Conservation (phyloP, 37 sponge, comb jelly and placozoan genomes). For the Beroe ovata region DNA sequence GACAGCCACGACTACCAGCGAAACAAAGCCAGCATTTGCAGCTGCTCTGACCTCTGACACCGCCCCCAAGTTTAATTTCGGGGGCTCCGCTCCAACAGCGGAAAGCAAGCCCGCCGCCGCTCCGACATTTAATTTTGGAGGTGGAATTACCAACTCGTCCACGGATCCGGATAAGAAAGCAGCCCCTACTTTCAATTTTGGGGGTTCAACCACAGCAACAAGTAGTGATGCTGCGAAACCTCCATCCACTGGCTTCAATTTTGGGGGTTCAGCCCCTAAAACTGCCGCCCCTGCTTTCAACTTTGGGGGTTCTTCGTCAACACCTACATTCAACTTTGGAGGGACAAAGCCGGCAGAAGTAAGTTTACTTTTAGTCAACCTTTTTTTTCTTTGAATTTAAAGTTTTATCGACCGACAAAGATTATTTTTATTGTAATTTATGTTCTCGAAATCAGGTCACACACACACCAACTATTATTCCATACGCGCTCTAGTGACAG, state of each 20-base stretch:
- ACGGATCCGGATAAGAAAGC: background rate
- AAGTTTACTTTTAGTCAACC: no score
- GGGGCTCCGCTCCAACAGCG: background rate
- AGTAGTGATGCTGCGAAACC: background rate
- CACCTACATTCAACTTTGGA: conserved; percentile 56
- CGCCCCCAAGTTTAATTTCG: conserved; percentile 46
- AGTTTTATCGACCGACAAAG: no score
- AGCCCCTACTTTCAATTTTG: conserved; percentile 44
- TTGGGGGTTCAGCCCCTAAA: background rate
- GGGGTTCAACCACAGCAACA: background rate
- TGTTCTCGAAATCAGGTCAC: no score
- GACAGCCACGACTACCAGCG: background rate
- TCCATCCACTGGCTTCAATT: background rate
- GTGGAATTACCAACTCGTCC: background rate
- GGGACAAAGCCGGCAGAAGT: conserved; percentile 8
- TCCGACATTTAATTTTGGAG: conserved; percentile 50
- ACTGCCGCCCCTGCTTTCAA: conserved; percentile 14
- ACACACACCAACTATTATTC: no score
- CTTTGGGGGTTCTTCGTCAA: background rate
- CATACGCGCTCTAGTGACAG: no score
- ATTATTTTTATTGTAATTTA: no score
- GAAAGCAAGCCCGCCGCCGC: background rate
- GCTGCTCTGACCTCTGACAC: conserved; percentile 33
- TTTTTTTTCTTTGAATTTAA: no score
- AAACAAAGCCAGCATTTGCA: background rate